Percentiles rank a stretch among this genome's conserved stretches.
These are phyloP conservation scores for Diarsia mendica DNA, from an alignment of 2,888 invertebrate species.

Conservation along the genomic window DNA sequence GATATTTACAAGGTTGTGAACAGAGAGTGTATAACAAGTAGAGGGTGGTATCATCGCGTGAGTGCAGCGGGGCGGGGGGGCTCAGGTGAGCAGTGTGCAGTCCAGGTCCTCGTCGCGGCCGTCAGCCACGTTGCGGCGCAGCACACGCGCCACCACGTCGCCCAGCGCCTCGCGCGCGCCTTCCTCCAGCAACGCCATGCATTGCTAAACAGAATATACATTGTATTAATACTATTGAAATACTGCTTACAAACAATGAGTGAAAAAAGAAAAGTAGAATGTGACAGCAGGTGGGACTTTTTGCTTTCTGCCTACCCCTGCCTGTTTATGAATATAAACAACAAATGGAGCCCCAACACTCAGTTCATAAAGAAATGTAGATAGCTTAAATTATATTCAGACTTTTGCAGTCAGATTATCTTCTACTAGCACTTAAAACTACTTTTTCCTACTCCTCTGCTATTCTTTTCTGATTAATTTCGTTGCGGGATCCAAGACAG, in stretches of 20 bases:
- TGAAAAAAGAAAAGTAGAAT: not conserved
- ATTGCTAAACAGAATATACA: conserved; percentile 88
- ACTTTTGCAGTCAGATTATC: not conserved
- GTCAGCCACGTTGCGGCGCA: conserved; percentile 95
- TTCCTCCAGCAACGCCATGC: conserved; percentile 94
- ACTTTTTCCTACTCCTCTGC: no score
- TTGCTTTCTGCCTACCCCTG: not conserved
- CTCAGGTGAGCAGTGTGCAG: conserved; percentile 96
- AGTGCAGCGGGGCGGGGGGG: not conserved
- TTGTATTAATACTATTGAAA: not conserved
- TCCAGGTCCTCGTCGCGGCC: conserved; percentile 98
- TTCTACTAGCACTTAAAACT: not conserved
- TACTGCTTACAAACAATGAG: not conserved
- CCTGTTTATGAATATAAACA: not conserved
- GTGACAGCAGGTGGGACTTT: not conserved
- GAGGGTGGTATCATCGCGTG: not conserved
- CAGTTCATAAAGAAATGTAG: not conserved
- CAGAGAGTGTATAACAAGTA: conserved; percentile 37
- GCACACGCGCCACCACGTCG: conserved; percentile 97
- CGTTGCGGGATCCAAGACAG: no score
- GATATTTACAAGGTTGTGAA: conserved; percentile 61
- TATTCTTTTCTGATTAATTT: no score
- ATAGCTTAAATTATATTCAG: not conserved
- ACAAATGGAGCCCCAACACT: no score
- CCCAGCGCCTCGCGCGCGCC: conserved; percentile 97